Evolutionary conservation across 2,113 vertebrate species (phyloP).

Genomic region (Cryptoleucopteryx plumbea): DNA sequence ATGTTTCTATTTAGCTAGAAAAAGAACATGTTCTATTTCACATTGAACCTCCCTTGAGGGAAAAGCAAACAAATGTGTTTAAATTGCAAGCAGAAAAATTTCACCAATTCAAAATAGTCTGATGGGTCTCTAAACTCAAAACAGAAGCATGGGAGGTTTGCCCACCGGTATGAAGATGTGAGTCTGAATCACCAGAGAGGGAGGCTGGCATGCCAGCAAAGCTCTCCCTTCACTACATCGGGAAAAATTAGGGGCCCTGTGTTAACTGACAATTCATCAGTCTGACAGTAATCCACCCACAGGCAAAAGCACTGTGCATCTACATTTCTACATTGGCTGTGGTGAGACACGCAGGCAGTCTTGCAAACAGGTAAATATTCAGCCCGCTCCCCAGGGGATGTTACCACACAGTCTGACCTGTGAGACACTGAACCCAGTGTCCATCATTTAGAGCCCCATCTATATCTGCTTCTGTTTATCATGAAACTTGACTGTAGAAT

Average conservation of each 20-base stretch:
- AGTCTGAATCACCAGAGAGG: neutral
- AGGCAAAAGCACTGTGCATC: neutral
- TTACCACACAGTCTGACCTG: neutral
- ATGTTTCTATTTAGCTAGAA: constrained; percentile 3
- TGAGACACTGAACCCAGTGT: neutral
- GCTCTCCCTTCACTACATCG: neutral
- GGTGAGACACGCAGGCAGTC: neutral
- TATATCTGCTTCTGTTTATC: neutral
- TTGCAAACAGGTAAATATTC: neutral
- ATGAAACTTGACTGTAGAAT: neutral
- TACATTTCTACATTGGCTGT: neutral
- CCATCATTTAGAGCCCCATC: neutral
- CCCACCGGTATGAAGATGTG: neutral
- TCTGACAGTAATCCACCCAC: neutral
- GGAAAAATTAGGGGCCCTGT: neutral
- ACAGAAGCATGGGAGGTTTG: constrained; percentile 37
- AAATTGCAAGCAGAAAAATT: constrained; percentile 6
- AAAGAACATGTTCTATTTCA: neutral
- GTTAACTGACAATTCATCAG: neutral
- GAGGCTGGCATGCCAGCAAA: neutral
- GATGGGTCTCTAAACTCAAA: constrained; percentile 26
- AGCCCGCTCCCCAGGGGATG: neutral
- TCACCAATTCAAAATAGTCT: neutral
- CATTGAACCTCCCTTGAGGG: neutral
- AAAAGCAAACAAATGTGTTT: neutral